Evolutionary conservation across 2,797 vertebrate species (phyloP).

Genomic region (Sebastes miniatus): DNA sequence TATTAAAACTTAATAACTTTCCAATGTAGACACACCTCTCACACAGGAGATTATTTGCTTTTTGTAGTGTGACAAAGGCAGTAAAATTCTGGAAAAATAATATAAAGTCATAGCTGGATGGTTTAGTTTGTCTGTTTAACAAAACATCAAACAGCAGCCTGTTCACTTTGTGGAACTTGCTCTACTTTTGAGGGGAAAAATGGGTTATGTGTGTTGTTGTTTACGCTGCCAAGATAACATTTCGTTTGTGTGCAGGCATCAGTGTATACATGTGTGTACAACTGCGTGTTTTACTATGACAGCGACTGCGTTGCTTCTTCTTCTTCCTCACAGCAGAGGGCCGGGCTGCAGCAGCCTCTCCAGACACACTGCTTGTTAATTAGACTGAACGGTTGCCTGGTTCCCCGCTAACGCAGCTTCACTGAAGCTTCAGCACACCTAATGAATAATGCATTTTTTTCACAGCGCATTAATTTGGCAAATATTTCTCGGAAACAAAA

Average conservation of each 20-base stretch:
- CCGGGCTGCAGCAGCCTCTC: slow-evolving; percentile 40
- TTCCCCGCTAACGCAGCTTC: slow-evolving; percentile 49
- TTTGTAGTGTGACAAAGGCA: slow-evolving; percentile 25
- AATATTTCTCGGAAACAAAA: slow-evolving; percentile 65
- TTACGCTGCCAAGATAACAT: background rate
- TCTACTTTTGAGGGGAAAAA: background rate
- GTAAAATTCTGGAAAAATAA: slow-evolving; percentile 29
- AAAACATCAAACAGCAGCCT: slow-evolving; percentile 25
- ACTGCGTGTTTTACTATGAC: slow-evolving; percentile 4
- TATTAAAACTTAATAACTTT: slow-evolving; percentile 45
- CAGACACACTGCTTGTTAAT: slow-evolving; percentile 64
- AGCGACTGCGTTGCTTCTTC: background rate
- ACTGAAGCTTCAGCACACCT: slow-evolving; percentile 40
- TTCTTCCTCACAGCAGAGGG: slow-evolving; percentile 19
- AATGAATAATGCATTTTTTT: slow-evolving; percentile 72
- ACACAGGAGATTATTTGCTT: slow-evolving; percentile 10
- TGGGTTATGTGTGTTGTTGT: slow-evolving; percentile 12
- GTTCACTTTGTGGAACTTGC: slow-evolving; percentile 16
- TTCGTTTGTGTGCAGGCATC: background rate
- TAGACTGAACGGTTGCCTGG: slow-evolving; percentile 60
- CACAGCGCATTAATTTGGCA: slow-evolving; percentile 62
- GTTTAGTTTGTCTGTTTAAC: slow-evolving; percentile 17
- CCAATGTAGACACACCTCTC: slow-evolving; percentile 23
- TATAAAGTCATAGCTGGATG: slow-evolving; percentile 7
- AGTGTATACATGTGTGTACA: slow-evolving; percentile 2